Base-by-base conservation (phyloP, 2,888 invertebrate genomes). In the Pimpla rufipes region DNA sequence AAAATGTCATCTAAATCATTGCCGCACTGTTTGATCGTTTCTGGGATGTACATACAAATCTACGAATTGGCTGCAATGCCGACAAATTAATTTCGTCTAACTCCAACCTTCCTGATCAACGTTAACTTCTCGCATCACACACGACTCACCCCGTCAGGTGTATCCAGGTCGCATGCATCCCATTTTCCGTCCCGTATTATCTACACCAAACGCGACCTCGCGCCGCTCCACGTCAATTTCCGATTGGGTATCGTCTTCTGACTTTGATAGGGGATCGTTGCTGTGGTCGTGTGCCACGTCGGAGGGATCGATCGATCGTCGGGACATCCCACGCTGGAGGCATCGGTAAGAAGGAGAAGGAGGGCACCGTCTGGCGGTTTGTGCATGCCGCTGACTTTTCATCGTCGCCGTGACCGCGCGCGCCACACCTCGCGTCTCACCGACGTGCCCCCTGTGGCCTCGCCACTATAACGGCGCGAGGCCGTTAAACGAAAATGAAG, bases 171-270 rank as follows among this genome's bases (percentile, higher is more conserved):
- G n/a, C n/a, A n/a, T n/a, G n/a, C n/a, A n/a, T n/a, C n/a, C n/a
- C 47, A 47, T 18, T 42, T 52, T 29, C 8, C n/a, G 13, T 67
- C 16, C 45, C 55, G 21, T 11, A 37, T 37, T 37, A 75, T 62
- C 59, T 21, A 52, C 47, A 23, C 68, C 59, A 18, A 8, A 45
- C 47, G 47, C 47, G 70, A 37, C 66, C 45, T 45, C 35, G 29
- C 68, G 80, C 57, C 68, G 64, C 89, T 88, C 86, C 90, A 89
- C 90, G 90, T 89, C 88, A 93, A 93, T 93, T 92, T 92, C 91
- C 92, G 93, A 93, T 92, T 91, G 91, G 89, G 90, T 29, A 5
- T 91, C 62, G 62, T 62, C 47, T 62, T 62, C 29, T 16, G 71
- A 45, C 59, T 74, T 13, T 62, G 59, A 74, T 40, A 37, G 47